Percentiles rank a stretch among this genome's conserved stretches.
Conservation (phyloP, 2,888 invertebrate species). For the Cryptocephalus primarius region DNA sequence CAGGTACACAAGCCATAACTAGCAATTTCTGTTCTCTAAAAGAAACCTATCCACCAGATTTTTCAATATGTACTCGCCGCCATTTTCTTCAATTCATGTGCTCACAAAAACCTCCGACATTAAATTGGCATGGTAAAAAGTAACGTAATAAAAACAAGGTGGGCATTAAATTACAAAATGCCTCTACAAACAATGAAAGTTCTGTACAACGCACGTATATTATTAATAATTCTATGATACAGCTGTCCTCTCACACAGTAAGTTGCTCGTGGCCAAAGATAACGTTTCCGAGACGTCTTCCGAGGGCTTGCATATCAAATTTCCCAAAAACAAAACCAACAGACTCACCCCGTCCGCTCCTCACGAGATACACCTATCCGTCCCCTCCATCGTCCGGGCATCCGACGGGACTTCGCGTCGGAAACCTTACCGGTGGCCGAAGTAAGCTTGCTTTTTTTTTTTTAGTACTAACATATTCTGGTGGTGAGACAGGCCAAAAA, state of each 20-base stretch:
- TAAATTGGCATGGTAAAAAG: constrained; percentile 14
- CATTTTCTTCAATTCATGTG: constrained; percentile 2
- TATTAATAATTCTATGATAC: constrained; percentile 31
- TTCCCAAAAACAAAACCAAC: too few relatives aligned
- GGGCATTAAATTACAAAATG: constrained; percentile 28
- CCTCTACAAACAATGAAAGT: constrained; percentile 31
- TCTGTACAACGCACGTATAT: constrained; percentile 36
- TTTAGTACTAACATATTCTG: constrained; percentile 1
- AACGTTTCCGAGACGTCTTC: neutral
- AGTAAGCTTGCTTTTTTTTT: too few relatives aligned
- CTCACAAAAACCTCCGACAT: constrained; percentile 13
- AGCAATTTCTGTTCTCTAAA: constrained; percentile 3
- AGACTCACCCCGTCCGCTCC: too few relatives aligned
- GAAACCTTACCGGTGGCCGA: too few relatives aligned
- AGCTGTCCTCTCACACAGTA: constrained; percentile 30
- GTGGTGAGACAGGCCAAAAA: constrained; percentile 3
- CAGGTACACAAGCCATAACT: constrained; percentile 8
- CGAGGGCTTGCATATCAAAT: neutral
- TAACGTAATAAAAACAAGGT: constrained; percentile 12
- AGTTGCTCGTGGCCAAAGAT: neutral
- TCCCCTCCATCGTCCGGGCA: too few relatives aligned
- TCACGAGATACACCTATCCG: too few relatives aligned
- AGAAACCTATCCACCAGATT: constrained; percentile 16
- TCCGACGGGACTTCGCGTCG: too few relatives aligned
- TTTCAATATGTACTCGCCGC: constrained; percentile 14